Evolutionary conservation across 2,113 vertebrate species (phyloP).

Genomic region (Prochilodus magdalenae): DNA sequence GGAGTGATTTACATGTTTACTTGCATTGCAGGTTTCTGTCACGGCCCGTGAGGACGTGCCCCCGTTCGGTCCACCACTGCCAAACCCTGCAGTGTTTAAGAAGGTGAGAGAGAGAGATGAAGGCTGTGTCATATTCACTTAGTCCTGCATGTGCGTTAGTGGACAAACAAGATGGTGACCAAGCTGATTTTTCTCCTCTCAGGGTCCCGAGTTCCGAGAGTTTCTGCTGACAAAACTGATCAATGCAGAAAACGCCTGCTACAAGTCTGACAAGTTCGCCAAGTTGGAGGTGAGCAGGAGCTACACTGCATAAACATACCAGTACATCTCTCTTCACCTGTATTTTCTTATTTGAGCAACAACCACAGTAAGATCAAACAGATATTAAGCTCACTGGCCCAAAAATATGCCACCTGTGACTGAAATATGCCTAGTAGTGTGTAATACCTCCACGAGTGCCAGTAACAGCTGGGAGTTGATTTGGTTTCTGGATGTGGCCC

Average conservation of each 20-base stretch:
- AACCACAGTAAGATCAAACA: not conserved
- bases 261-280: slow-evolving; percentile 95
- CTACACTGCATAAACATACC: not conserved
- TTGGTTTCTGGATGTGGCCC: too few relatives aligned
- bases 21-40: slow-evolving; percentile 84
- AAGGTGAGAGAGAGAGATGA: slow-evolving; percentile 80
- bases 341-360: not conserved
- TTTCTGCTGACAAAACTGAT: slow-evolving; percentile 96
- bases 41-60: slow-evolving; percentile 91
- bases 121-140: not conserved
- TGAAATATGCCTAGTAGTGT: too few relatives aligned
- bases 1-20: slow-evolving; percentile 7
- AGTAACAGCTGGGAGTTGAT: too few relatives aligned
- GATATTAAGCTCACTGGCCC: too few relatives aligned
- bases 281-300: slow-evolving; percentile 87
- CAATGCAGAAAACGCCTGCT: slow-evolving; percentile 96
- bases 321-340: not conserved
- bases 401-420: too few relatives aligned
- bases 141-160: not conserved
- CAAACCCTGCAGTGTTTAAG: slow-evolving; percentile 88
- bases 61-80: slow-evolving; percentile 87
- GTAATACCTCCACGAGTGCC: too few relatives aligned
- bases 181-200: slow-evolving; percentile 57
- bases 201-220: slow-evolving; percentile 93
- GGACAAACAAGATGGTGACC: slow-evolving; percentile 29